phyloP scores from a whole-genome alignment of 2,113 vertebrate genomes.

The Edolisoma coerulescens region DNA sequence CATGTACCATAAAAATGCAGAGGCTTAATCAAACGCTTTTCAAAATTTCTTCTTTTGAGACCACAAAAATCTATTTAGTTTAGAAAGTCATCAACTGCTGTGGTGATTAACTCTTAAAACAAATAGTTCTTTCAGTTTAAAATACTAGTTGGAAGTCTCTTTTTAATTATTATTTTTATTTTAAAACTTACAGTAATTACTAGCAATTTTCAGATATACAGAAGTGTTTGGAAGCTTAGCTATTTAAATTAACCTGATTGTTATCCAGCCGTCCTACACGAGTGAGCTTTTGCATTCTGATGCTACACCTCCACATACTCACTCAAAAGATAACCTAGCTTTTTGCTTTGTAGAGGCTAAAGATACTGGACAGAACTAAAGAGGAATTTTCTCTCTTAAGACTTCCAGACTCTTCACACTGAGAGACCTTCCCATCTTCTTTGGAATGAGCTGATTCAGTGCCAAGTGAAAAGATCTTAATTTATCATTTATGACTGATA shows the following conservation, averaged over 20 bases:
- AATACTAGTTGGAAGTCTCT: not conserved
- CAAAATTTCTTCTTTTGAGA: not conserved
- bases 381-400: not conserved
- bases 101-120: not conserved
- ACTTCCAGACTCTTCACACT: not conserved
- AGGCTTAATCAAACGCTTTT: not conserved
- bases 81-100: not conserved
- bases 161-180: not conserved
- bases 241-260: not conserved
- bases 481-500: not conserved
- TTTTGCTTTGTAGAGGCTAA: not conserved
- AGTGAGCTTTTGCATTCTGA: not conserved
- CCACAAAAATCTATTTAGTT: not conserved
- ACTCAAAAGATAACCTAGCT: not conserved
- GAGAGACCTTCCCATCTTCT: not conserved
- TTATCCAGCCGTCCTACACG: not conserved
- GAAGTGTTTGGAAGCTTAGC: not conserved
- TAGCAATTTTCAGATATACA: not conserved
- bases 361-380: not conserved
- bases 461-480: not conserved
- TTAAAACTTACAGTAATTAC: not conserved
- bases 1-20: not conserved
- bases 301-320: not conserved
- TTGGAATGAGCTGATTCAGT: not conserved
- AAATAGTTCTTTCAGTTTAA: not conserved